phyloP scores from a whole-genome alignment of 1,140 invertebrate species.

The Drosophila ironensis region DNA sequence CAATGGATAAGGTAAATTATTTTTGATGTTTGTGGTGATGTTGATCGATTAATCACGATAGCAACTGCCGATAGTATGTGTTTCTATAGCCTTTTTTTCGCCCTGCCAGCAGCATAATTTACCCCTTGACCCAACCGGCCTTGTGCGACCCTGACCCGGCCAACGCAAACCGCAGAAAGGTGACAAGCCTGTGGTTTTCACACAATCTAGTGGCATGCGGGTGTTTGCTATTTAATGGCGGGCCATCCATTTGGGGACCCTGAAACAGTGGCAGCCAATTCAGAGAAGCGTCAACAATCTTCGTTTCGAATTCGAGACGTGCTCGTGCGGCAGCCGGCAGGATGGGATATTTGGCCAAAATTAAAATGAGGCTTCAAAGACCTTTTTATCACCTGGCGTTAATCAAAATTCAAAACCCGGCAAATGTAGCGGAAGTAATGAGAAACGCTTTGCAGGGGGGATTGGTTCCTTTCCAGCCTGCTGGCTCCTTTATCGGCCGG shows the following conservation, averaged over 20 bases:
- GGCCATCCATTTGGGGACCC: slow-evolving; percentile 53
- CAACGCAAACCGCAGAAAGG: slow-evolving; percentile 10
- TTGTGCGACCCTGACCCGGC: slow-evolving; percentile 30
- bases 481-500: slow-evolving; percentile 25
- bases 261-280: not conserved
- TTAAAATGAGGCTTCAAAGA: slow-evolving; percentile 50
- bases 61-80: slow-evolving; percentile 44
- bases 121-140: not conserved
- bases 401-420: slow-evolving; percentile 58
- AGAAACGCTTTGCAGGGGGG: slow-evolving; percentile 48
- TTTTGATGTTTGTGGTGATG: slow-evolving; percentile 63
- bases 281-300: slow-evolving; percentile 19
- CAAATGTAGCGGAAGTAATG: slow-evolving; percentile 60
- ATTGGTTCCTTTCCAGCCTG: slow-evolving; percentile 29
- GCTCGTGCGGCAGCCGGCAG: slow-evolving; percentile 6
- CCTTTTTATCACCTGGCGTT: slow-evolving; percentile 62
- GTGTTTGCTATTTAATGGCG: slow-evolving; percentile 55
- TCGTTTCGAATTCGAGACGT: slow-evolving; percentile 43
- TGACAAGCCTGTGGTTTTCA: slow-evolving; percentile 50
- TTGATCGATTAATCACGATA: slow-evolving; percentile 65
- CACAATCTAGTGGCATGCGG: slow-evolving; percentile 23
- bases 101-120: slow-evolving; percentile 16
- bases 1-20: slow-evolving; percentile 39
- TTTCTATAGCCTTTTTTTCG: not conserved
- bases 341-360: slow-evolving; percentile 38